These are phyloP conservation scores for Percopsis transmontana DNA, from an alignment of 2,113 vertebrate genomes.

Conservation along the genomic window DNA sequence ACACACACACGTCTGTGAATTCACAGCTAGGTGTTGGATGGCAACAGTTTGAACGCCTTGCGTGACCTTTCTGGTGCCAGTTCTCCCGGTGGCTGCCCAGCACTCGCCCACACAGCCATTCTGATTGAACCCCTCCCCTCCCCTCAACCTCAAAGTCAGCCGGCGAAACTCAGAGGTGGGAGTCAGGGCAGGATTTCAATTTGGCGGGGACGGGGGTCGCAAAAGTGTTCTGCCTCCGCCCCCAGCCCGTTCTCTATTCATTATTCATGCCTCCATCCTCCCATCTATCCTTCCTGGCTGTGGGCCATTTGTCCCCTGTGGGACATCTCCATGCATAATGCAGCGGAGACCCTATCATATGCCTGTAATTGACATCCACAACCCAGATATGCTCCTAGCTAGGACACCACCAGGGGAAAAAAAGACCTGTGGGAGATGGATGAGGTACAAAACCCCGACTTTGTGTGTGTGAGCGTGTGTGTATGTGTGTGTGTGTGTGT, in stretches of 20 bases:
- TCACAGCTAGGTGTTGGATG: constrained; percentile 10
- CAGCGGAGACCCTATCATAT: constrained; percentile 69
- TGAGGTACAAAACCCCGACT: constrained; percentile 5
- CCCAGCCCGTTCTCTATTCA: constrained; percentile 62
- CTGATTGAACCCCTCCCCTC: constrained; percentile 45
- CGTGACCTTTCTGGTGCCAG: constrained; percentile 29
- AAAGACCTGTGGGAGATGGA: constrained; percentile 51
- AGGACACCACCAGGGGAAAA: constrained; percentile 53
- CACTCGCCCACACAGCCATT: constrained; percentile 32
- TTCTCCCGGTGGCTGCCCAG: constrained; percentile 16
- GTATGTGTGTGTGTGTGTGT: no score
- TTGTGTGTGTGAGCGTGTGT: no score
- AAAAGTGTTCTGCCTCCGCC: constrained; percentile 45
- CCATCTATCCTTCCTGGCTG: constrained; percentile 66
- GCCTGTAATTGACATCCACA: constrained; percentile 74
- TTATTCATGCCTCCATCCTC: constrained; percentile 69
- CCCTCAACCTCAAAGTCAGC: constrained; percentile 38
- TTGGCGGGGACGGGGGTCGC: constrained; percentile 69
- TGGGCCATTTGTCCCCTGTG: constrained; percentile 69
- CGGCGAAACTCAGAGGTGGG: constrained; percentile 57
- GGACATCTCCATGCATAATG: constrained; percentile 75
- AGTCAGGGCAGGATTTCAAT: constrained; percentile 68
- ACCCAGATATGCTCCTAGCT: constrained; percentile 56
- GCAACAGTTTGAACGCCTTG: constrained; percentile 28
- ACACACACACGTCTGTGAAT: constrained; percentile 8